Percentiles rank a stretch among this genome's conserved stretches.
Evolutionary conservation across 1,140 invertebrate species (phyloP).

Genomic region (Papilio xuthus): DNA sequence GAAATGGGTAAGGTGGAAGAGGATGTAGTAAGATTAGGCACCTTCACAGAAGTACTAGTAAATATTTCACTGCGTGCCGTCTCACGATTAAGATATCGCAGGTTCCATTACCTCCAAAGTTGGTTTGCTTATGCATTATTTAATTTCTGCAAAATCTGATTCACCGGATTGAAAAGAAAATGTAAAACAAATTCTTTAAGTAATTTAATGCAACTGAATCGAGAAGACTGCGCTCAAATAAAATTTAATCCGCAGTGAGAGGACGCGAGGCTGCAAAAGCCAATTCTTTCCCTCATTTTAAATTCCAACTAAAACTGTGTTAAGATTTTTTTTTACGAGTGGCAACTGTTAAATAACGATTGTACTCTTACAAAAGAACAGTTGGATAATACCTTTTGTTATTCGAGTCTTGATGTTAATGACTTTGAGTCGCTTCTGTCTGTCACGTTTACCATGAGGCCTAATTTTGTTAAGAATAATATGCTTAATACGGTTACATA

Average conservation of each 20-base stretch:
- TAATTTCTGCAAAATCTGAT: too few species aligned
- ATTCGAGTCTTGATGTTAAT: slow-evolving; percentile 45
- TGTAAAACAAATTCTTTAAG: slow-evolving; percentile 11
- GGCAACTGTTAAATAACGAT: slow-evolving; percentile 47
- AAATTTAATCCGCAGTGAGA: slow-evolving; percentile 6
- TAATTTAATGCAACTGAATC: slow-evolving; percentile 24
- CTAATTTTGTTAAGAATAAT: background rate
- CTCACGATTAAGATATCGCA: too few species aligned
- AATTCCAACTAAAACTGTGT: slow-evolving; percentile 36
- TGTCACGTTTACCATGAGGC: slow-evolving; percentile 31
- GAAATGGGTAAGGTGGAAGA: too few species aligned
- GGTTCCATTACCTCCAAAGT: too few species aligned
- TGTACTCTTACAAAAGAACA: slow-evolving; percentile 42
- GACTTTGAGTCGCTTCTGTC: slow-evolving; percentile 42
- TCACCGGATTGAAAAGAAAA: background rate
- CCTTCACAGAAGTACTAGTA: too few species aligned
- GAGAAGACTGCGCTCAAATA: slow-evolving; percentile 1
- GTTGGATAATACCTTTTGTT: slow-evolving; percentile 43
- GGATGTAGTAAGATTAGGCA: too few species aligned
- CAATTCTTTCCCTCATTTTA: slow-evolving; percentile 36
- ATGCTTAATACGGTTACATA: too few species aligned
- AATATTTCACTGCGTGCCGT: too few species aligned
- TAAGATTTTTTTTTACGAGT: slow-evolving; percentile 42
- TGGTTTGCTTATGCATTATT: too few species aligned
- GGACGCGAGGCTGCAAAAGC: slow-evolving; percentile 5